Conservation (phyloP, 2,888 invertebrate species). For the Alviniconcha strummeri region DNA sequence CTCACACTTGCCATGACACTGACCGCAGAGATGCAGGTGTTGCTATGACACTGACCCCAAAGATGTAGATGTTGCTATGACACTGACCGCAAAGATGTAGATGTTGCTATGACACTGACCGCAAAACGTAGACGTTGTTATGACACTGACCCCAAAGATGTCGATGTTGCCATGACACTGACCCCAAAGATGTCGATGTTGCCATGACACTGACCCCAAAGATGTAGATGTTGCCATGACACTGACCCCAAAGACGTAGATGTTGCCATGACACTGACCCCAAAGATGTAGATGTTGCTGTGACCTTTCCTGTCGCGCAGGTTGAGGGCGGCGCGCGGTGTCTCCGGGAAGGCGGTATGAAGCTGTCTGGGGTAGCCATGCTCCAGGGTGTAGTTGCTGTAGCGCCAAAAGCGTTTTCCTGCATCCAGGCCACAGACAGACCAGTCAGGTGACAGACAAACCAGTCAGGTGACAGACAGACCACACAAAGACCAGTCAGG, state of each 20-base stretch:
- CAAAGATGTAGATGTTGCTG: conserved; percentile 30
- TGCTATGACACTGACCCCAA: conserved; percentile 24
- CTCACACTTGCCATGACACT: too few species aligned
- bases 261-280: conserved; percentile 12
- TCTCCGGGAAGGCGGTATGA: background rate
- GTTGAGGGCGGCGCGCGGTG: conserved; percentile 31
- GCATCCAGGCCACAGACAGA: background rate
- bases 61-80: conserved; percentile 23
- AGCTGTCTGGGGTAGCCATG: conserved; percentile 24
- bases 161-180: background rate
- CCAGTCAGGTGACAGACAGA: background rate
- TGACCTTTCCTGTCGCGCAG: conserved; percentile 14
- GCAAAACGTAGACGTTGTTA: conserved; percentile 30
- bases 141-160: too few species aligned
- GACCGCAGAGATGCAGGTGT: too few species aligned
- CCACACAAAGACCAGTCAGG: background rate
- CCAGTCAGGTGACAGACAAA: background rate
- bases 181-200: conserved; percentile 35
- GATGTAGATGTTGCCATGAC: too few species aligned
- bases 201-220: too few species aligned
- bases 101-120: background rate
- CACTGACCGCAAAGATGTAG: too few species aligned
- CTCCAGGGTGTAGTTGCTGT: conserved; percentile 31
- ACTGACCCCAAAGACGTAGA: conserved; percentile 27
- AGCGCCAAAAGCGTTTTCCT: conserved; percentile 28